Percentiles rank a stretch among this genome's conserved stretches.
These are phyloP conservation scores for Trissolcus brochymenae DNA, from an alignment of 2,888 invertebrate genomes.

Conservation along the genomic window DNA sequence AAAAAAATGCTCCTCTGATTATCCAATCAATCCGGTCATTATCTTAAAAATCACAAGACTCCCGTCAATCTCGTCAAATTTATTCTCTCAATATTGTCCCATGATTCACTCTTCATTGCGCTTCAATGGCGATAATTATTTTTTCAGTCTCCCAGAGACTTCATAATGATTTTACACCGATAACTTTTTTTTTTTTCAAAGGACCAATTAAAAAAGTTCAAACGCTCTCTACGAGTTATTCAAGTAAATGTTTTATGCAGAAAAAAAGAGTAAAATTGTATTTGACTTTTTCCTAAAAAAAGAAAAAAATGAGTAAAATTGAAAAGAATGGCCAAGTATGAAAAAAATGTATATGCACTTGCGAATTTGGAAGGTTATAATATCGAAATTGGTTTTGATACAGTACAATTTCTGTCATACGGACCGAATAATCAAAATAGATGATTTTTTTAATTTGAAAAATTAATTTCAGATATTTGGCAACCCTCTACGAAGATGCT, in stretches of 20 bases:
- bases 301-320: too few relatives aligned
- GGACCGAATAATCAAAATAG: too few relatives aligned
- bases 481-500: too few relatives aligned
- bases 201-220: slow-evolving; percentile 51
- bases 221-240: slow-evolving; percentile 16
- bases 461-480: too few relatives aligned
- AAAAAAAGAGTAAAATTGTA: too few relatives aligned
- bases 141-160: slow-evolving; percentile 12
- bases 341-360: too few relatives aligned
- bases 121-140: slow-evolving; percentile 47
- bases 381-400: too few relatives aligned
- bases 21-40: slow-evolving; percentile 36
- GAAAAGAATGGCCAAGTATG: too few relatives aligned
- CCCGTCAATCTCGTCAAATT: slow-evolving; percentile 38
- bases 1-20: slow-evolving; percentile 22
- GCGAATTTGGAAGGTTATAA: too few relatives aligned
- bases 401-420: too few relatives aligned
- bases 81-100: slow-evolving; percentile 44
- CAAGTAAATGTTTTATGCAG: not conserved
- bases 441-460: too few relatives aligned
- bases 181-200: slow-evolving; percentile 40
- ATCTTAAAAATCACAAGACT: slow-evolving; percentile 49
- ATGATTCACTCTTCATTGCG: slow-evolving; percentile 40
- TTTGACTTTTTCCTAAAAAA: too few relatives aligned
- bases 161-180: slow-evolving; percentile 42